Evolutionary conservation across 2,797 vertebrate genomes (phyloP).

Genomic region (Sarcoramphus papa): DNA sequence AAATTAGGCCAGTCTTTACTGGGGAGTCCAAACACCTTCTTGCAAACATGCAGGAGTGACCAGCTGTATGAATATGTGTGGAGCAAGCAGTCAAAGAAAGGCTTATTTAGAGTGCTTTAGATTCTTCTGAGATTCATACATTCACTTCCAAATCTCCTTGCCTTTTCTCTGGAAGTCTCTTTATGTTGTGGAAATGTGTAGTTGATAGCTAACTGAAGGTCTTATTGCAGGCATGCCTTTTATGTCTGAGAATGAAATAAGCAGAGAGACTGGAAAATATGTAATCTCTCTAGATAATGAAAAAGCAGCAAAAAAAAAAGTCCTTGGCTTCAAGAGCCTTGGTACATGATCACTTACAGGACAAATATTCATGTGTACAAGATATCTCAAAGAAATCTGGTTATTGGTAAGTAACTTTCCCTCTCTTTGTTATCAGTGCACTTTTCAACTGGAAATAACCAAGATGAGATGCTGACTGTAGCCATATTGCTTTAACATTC

Average conservation of each 20-base stretch:
- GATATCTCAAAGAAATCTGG: neutral
- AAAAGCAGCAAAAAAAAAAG: neutral
- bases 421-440: neutral
- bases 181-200: neutral
- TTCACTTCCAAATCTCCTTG: neutral
- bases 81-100: neutral
- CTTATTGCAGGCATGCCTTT: neutral
- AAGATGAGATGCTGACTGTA: neutral
- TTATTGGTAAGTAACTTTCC: neutral
- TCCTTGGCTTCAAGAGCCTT: neutral
- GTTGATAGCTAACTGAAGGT: neutral
- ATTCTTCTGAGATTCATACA: neutral
- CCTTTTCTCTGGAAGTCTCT: neutral
- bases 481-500: neutral
- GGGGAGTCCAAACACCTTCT: neutral
- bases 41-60: neutral
- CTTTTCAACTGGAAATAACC: neutral
- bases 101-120: neutral
- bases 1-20: neutral
- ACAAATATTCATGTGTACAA: neutral
- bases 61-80: rapidly evolving
- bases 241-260: neutral
- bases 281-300: neutral
- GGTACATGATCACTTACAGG: neutral
- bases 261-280: neutral